Conservation (phyloP, 1,140 invertebrate genomes). For the Calephelis nemesis region DNA sequence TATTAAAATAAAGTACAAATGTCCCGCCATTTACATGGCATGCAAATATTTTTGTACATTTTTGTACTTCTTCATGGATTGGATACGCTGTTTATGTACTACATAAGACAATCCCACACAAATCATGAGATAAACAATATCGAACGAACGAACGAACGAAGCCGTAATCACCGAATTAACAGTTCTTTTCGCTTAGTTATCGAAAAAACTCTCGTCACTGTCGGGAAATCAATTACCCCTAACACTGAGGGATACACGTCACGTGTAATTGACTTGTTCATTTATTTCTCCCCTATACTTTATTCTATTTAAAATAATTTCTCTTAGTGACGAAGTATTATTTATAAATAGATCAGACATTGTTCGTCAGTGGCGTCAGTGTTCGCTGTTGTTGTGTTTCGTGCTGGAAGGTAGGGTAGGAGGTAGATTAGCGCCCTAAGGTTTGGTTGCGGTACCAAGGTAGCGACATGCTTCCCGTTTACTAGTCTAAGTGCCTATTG, state of each 20-base stretch:
- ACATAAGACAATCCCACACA: constrained; percentile 19
- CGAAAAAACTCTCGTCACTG: constrained; percentile 60
- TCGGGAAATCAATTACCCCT: constrained; percentile 58
- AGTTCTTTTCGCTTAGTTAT: constrained; percentile 51
- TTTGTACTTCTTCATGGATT: no score
- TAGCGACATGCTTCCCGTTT: no score
- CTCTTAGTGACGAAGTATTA: background rate
- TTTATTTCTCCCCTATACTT: constrained; percentile 40
- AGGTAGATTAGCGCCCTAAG: no score
- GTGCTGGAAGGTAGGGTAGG: no score
- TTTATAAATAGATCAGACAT: background rate
- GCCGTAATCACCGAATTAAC: constrained; percentile 57
- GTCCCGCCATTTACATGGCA: no score
- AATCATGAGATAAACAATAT: constrained; percentile 26
- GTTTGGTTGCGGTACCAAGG: no score
- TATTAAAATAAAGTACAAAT: no score
- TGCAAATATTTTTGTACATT: no score
- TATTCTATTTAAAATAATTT: constrained; percentile 5
- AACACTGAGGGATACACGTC: constrained; percentile 49
- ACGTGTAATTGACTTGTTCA: constrained; percentile 63
- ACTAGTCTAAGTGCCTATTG: no score
- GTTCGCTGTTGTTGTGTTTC: no score
- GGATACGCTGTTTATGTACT: background rate
- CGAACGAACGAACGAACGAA: no score
- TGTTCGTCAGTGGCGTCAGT: no score